Evolutionary conservation across 2,888 invertebrate genomes (phyloP).

Genomic region (Branchellion lobata): DNA sequence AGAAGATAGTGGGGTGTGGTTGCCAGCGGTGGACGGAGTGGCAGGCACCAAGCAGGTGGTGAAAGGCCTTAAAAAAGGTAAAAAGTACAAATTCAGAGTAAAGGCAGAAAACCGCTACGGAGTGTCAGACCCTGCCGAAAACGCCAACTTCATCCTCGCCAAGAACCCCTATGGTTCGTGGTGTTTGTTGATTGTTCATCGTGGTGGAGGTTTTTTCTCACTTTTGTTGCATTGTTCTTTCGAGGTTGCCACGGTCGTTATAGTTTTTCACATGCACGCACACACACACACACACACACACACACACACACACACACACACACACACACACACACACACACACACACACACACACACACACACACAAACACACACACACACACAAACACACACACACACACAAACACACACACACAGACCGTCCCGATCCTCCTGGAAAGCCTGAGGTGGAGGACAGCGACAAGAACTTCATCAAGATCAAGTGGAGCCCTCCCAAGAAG

Average conservation of each 20-base stretch:
- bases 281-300: too few species aligned
- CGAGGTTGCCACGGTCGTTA: too few species aligned
- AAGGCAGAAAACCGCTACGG: slow-evolving; percentile 96
- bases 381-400: too few species aligned
- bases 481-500: slow-evolving; percentile 84
- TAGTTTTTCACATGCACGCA: too few species aligned
- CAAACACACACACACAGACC: slow-evolving; percentile 40
- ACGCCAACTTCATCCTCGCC: slow-evolving; percentile 83
- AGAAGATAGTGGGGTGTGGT: slow-evolving; percentile 86
- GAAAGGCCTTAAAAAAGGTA: slow-evolving; percentile 86
- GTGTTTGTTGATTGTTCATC: too few species aligned
- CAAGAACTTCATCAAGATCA: slow-evolving; percentile 84
- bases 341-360: too few species aligned
- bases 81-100: slow-evolving; percentile 90
- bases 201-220: too few species aligned
- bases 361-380: too few species aligned
- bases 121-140: slow-evolving; percentile 82
- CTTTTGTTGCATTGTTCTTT: too few species aligned
- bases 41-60: slow-evolving; percentile 75
- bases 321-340: too few species aligned
- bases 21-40: slow-evolving; percentile 78
- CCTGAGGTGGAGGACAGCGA: slow-evolving; percentile 90
- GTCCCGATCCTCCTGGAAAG: slow-evolving; percentile 72
- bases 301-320: too few species aligned
- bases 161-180: slow-evolving; percentile 87